A percentile compares a stretch with the other conserved stretches of the same genome.
phyloP scores from a whole-genome alignment of 2,113 vertebrate species.

The Bujurquina vittata region DNA sequence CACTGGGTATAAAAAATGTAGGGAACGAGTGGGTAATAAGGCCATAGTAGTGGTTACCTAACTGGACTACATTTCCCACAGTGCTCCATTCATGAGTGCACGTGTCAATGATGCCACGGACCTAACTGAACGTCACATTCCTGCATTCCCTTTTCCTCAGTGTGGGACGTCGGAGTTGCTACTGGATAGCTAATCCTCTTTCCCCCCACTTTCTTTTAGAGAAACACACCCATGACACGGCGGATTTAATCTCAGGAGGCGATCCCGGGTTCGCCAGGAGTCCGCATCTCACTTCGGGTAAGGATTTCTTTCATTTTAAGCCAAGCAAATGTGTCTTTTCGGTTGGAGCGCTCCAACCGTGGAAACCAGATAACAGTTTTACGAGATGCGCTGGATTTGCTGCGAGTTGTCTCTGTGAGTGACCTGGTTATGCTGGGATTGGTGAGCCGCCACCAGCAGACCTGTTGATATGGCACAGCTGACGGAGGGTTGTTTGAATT shows the following conservation, averaged over 20 bases:
- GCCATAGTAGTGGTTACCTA: background rate
- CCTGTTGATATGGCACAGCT: slow-evolving; percentile 6
- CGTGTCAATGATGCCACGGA: slow-evolving; percentile 70
- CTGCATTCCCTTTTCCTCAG: slow-evolving; percentile 76
- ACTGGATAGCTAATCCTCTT: slow-evolving; percentile 52
- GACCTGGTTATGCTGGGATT: background rate
- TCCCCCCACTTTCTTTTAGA: slow-evolving; percentile 20
- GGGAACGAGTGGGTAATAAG: background rate
- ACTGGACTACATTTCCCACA: slow-evolving; percentile 74
- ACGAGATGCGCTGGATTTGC: slow-evolving; percentile 21
- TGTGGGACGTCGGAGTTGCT: slow-evolving; percentile 67
- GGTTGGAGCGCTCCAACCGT: slow-evolving; percentile 3
- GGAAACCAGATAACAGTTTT: slow-evolving; percentile 36
- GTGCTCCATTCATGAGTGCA: slow-evolving; percentile 49
- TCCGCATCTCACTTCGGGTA: slow-evolving; percentile 69
- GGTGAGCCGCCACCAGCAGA: background rate
- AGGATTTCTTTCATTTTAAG: slow-evolving; percentile 54
- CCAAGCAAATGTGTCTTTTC: slow-evolving; percentile 21
- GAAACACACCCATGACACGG: slow-evolving; percentile 75
- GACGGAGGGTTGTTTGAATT: background rate
- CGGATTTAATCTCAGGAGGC: slow-evolving; percentile 67
- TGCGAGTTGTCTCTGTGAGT: slow-evolving; percentile 19
- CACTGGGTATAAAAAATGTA: background rate
- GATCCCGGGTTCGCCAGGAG: slow-evolving; percentile 58
- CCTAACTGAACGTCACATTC: slow-evolving; percentile 82